These are phyloP conservation scores for Hippoglossus hippoglossus DNA, from an alignment of 2,797 vertebrate genomes.

Conservation along the genomic window DNA sequence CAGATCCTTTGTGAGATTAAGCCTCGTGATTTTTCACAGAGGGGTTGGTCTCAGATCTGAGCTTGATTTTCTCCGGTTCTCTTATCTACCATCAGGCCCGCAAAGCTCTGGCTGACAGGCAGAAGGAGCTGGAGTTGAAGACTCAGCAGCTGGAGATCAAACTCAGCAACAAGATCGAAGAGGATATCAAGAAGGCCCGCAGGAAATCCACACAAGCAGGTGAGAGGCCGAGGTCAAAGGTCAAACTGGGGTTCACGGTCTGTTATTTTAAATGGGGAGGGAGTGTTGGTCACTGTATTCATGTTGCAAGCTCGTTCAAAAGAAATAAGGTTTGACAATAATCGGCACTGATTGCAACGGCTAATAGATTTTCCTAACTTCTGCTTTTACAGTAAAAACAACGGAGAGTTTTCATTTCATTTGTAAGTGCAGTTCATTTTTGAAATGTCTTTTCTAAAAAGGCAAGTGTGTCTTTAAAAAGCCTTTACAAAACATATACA, in stretches of 20 bases:
- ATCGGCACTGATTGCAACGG: too few species aligned
- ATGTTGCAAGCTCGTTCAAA: neutral
- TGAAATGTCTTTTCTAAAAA: too few species aligned
- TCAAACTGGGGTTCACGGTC: conserved; percentile 2
- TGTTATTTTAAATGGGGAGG: conserved; percentile 26
- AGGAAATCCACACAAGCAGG: conserved; percentile 98
- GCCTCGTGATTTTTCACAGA: neutral
- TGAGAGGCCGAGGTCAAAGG: conserved; percentile 77
- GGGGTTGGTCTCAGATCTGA: neutral
- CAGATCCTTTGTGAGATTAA: neutral
- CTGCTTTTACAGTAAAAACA: too few species aligned
- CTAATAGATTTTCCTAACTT: too few species aligned
- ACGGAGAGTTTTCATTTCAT: too few species aligned
- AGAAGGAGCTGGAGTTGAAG: conserved; percentile 97
- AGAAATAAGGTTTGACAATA: too few species aligned
- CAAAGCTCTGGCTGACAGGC: conserved; percentile 92
- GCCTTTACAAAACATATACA: too few species aligned
- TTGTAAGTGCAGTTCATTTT: too few species aligned
- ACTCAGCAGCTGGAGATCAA: conserved; percentile 97
- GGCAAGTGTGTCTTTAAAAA: too few species aligned
- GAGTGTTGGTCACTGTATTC: neutral
- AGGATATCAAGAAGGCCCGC: conserved; percentile 98
- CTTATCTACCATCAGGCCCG: conserved; percentile 84
- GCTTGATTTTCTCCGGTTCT: conserved; percentile 2
- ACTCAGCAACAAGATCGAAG: conserved; percentile 95